Base-by-base conservation (phyloP, 1,140 invertebrate genomes). In the Lasioglossum albipes region DNA sequence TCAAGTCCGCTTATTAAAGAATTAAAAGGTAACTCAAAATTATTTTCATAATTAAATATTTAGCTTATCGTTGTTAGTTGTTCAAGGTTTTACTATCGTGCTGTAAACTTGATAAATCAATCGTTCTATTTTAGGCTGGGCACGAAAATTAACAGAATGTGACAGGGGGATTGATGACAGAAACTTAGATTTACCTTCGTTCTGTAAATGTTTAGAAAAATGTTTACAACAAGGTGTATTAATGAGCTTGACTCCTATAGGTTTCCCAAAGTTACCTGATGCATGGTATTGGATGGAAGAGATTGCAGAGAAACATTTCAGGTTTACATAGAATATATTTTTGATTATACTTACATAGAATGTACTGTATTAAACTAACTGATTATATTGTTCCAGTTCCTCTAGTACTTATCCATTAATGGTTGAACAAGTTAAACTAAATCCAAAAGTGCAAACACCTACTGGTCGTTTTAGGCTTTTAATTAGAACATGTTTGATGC, bases 401-500 rank as follows among this genome's bases (percentile, higher is more conserved):
- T 87, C 89, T 49, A 93, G 90, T 71, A 88, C 89, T 41, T 93
- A 94, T 67, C 85, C 90, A 54, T 92, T 91, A 66, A 91, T 92
- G 64, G 89, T 94, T 0, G 93, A 94, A 79, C 89, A 86, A 61
- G 92, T 93, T 0, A 90, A 89, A 74, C 88, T 92, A 59, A 93
- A 91, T 86, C 61, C 84, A 52, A 93, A 94, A 87, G 89, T 95
- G 5, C 85, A 84, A 74, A 94, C 93, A 27, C 84, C 92, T 22
- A 89, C 90, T 68, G 95, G 95, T 1, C 93, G 92, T 87, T 91
- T 95, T 20, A 90, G 95, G 72, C 87, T 95, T 18, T 93, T 95
- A 67, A 93, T 96, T 70, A 92, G 94, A 79, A 91, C 89, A 59
- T 95, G 94, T 91, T 89, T 95, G 42, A 90, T 91, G 65, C 92